Percentiles rank a stretch among this genome's conserved stretches.
Evolutionary conservation across 2,888 invertebrate species (phyloP).

Genomic region (Cataglyphis albicans): DNA sequence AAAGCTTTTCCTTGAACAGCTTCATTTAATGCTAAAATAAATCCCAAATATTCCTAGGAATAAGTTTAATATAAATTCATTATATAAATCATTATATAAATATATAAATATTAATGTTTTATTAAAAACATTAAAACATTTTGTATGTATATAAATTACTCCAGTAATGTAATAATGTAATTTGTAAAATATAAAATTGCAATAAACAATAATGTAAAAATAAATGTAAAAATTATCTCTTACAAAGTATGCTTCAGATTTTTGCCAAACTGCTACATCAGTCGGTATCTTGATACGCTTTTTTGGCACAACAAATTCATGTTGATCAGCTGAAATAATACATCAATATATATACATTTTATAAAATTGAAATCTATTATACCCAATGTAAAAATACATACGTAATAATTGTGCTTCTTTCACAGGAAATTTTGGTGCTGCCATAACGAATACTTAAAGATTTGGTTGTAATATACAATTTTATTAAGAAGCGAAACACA

Average conservation of each 20-base stretch:
- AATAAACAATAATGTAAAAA: background rate
- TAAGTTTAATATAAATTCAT: background rate
- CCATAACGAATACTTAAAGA: conserved; percentile 54
- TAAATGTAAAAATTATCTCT: conserved; percentile 71
- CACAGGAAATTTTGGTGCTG: conserved; percentile 52
- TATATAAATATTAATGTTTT: background rate
- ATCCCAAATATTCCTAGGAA: conserved; percentile 92
- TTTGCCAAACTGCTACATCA: conserved; percentile 93
- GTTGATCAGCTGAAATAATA: conserved; percentile 86
- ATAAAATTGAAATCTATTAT: background rate
- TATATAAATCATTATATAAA: background rate
- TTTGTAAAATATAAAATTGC: background rate
- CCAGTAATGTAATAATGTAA: background rate
- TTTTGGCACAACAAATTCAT: conserved; percentile 89
- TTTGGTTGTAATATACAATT: conserved; percentile 23
- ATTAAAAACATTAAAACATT: background rate
- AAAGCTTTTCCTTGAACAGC: conserved; percentile 93
- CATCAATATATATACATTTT: background rate
- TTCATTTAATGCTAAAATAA: conserved; percentile 94
- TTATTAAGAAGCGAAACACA: background rate
- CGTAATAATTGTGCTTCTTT: conserved; percentile 56
- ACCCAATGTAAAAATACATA: conserved; percentile 52
- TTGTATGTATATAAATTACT: background rate
- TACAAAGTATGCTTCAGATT: conserved; percentile 94
- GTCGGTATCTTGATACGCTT: conserved; percentile 89